Conservation (phyloP, 2,113 vertebrate genomes). For the Indri indri region DNA sequence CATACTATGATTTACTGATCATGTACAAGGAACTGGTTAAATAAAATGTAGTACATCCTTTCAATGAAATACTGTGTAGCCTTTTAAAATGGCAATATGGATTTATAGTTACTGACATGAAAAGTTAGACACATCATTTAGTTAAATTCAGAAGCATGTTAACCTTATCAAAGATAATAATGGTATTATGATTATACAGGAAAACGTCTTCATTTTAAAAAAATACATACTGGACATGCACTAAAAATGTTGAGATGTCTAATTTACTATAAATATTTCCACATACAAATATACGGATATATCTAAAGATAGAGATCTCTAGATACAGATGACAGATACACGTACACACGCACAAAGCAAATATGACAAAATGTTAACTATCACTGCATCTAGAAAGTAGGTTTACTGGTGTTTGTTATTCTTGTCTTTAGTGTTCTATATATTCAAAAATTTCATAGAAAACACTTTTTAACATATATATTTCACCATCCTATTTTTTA, state of each 20-base stretch:
- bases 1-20: neutral
- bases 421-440: neutral
- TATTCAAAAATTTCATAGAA: neutral
- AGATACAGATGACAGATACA: neutral
- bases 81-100: constrained; percentile 21
- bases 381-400: neutral
- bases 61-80: neutral
- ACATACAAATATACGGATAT: neutral
- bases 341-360: neutral
- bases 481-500: neutral
- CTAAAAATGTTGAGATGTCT: neutral
- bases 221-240: neutral
- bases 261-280: constrained; percentile 40
- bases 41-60: neutral
- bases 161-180: constrained; percentile 3
- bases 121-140: neutral
- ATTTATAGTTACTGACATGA: neutral
- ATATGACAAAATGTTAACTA: neutral
- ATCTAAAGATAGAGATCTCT: neutral
- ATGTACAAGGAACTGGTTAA: neutral
- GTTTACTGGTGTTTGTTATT: neutral
- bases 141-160: neutral
- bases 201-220: neutral
- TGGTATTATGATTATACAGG: neutral
- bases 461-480: neutral